Conservation (phyloP, 2,888 invertebrate genomes). For the Polymixis flavicincta region DNA sequence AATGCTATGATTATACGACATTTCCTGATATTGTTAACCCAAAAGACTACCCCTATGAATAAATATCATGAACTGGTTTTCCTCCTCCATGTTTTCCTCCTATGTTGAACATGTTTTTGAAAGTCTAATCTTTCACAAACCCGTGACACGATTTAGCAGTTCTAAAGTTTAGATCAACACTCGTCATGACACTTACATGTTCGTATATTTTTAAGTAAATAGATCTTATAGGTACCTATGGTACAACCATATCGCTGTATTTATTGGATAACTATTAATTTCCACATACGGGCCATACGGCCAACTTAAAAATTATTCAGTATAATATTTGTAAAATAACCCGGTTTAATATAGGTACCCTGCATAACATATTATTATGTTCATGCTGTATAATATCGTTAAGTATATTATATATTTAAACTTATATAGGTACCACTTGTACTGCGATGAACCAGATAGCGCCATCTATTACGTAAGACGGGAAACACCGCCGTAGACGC, state of each 20-base stretch:
- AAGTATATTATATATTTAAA: too few species aligned
- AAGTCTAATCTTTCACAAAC: neutral
- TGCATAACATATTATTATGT: neutral
- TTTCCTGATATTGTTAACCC: too few species aligned
- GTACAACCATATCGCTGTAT: neutral
- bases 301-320: neutral
- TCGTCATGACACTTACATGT: neutral
- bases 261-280: neutral
- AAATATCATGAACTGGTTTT: neutral
- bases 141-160: neutral
- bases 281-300: neutral
- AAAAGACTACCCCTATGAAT: slow-evolving; percentile 1
- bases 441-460: slow-evolving; percentile 3
- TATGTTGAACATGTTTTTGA: neutral
- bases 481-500: neutral
- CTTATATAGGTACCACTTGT: neutral
- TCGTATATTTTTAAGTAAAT: neutral
- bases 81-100: neutral
- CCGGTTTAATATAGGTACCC: neutral
- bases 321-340: neutral
- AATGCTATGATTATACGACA: too few species aligned
- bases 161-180: neutral
- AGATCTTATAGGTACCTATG: too few species aligned
- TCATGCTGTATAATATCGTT: neutral
- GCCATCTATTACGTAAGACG: slow-evolving; percentile 36